Conservation (phyloP, 2,888 invertebrate genomes). For the Agonum fuliginosum region DNA sequence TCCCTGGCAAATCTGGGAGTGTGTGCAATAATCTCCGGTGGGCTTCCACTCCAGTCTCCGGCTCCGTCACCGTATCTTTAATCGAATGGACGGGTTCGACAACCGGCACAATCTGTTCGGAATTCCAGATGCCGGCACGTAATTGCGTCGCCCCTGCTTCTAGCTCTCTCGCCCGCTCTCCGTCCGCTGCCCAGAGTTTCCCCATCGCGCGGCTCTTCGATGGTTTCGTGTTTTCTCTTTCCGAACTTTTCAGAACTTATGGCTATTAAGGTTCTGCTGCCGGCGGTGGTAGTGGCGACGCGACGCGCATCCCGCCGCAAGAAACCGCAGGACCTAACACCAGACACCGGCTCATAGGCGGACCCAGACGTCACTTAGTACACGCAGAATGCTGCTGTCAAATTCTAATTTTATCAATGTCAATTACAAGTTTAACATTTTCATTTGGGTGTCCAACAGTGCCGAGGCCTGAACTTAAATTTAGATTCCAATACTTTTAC, state of each 20-base stretch:
- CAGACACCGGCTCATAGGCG: background rate
- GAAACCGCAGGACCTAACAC: slow-evolving; percentile 4
- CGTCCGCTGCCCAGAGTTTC: background rate
- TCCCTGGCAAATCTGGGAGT: too few species aligned
- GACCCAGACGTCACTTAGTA: too few species aligned
- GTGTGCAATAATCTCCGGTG: background rate
- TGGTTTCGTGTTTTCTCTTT: slow-evolving; percentile 56
- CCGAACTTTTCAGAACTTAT: slow-evolving; percentile 58
- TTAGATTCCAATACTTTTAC: too few species aligned
- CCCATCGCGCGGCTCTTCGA: slow-evolving; percentile 25
- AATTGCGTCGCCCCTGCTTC: slow-evolving; percentile 49
- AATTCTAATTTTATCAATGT: too few species aligned
- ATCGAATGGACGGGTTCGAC: slow-evolving; percentile 61
- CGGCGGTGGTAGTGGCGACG: slow-evolving; percentile 16
- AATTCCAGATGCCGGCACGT: slow-evolving; percentile 61
- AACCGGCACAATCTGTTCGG: slow-evolving; percentile 62
- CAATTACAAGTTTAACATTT: too few species aligned
- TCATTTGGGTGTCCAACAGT: too few species aligned
- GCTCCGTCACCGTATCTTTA: slow-evolving; percentile 60
- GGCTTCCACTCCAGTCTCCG: background rate
- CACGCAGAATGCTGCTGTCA: too few species aligned
- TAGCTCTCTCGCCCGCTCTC: background rate
- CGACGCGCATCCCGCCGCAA: slow-evolving; percentile 36
- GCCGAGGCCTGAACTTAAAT: too few species aligned
- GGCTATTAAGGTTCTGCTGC: slow-evolving; percentile 51